Evolutionary conservation across 2,888 invertebrate species (phyloP).

Genomic region (Flexamia atlantica): DNA sequence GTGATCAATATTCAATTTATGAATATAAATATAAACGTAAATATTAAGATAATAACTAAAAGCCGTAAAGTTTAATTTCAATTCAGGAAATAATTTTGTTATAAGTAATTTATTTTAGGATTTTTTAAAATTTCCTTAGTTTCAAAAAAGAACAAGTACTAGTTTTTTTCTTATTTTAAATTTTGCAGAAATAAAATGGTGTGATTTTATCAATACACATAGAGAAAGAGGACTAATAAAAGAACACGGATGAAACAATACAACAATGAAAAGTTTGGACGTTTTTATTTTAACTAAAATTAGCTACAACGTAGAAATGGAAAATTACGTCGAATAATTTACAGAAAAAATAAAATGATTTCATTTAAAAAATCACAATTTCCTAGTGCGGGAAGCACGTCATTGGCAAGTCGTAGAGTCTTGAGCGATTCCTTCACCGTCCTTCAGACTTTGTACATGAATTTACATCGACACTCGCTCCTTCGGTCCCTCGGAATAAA

Average conservation of each 20-base stretch:
- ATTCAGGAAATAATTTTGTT: too few relatives aligned
- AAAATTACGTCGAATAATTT: slow-evolving; percentile 50
- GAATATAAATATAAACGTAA: too few relatives aligned
- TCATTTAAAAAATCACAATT: slow-evolving; percentile 27
- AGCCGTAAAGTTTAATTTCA: too few relatives aligned
- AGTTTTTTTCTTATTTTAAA: too few relatives aligned
- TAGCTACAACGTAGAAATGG: slow-evolving; percentile 45
- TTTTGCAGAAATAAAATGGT: too few relatives aligned
- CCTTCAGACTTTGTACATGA: slow-evolving; percentile 58
- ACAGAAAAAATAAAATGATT: slow-evolving; percentile 37
- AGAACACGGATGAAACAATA: slow-evolving; percentile 28
- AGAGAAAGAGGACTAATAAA: neutral
- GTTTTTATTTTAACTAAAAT: slow-evolving; percentile 52
- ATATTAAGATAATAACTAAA: too few relatives aligned
- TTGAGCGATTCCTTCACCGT: slow-evolving; percentile 24
- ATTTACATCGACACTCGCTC: slow-evolving; percentile 46
- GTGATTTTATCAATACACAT: neutral
- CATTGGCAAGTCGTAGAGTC: slow-evolving; percentile 47
- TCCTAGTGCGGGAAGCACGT: slow-evolving; percentile 23
- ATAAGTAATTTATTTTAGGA: too few relatives aligned
- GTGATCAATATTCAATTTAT: too few relatives aligned
- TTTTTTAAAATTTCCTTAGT: too few relatives aligned
- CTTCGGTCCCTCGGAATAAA: slow-evolving; percentile 48
- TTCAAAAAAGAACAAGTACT: too few relatives aligned
- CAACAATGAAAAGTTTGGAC: slow-evolving; percentile 42